Evolutionary conservation across 1,140 invertebrate genomes (phyloP), one percentile per base, ranked within the genome.

Genomic region (Caerostris extrusa): DNA sequence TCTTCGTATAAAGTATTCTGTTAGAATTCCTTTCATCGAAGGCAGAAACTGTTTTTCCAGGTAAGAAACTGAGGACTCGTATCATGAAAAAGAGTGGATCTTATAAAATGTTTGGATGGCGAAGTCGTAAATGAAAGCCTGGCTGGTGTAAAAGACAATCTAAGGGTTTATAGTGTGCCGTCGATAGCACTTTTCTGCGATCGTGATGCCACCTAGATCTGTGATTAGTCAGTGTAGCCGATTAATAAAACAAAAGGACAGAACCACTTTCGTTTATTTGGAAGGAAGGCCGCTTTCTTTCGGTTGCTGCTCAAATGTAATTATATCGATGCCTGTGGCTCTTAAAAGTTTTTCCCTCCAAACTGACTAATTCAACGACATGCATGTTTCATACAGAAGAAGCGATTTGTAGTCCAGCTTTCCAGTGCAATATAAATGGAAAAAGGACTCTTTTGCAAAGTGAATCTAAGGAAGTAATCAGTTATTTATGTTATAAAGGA

Each of bases 101-200:
- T 85, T 85, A 85, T 60, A 85, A 85, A 85, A 85, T 85, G 83
- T 60, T 85, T 7, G 83, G 83, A 57, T 58, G 57, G 55, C 17
- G n/a, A 88, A 64, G 82, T 92, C 90, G 90, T 92, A 92, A 92
- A 92, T 83, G 90, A 87, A 87, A 87, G 91, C 55, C 88, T 12
- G 91, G 82, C 58, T 83, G 91, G 82, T 93, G 91, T 86, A 93
- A 93, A 93, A 93, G 91, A 93, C 91, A 93, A 93, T 93, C 91
- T 87, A 87, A 61, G 81, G 91, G 83, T 93, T 93, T 93, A 93
- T 93, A 93, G 91, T 93, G 56, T 61, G 91, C 81, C 90, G 77
- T 81, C 90, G 71, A 91, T 82, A 82, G 90, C 82, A 93, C 57
- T 93, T 93, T 71, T 60, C 55, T 58, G 34, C 82, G 91, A 87